Evolutionary conservation across 2,888 invertebrate species (phyloP).

Genomic region (Mystacides longicornis): DNA sequence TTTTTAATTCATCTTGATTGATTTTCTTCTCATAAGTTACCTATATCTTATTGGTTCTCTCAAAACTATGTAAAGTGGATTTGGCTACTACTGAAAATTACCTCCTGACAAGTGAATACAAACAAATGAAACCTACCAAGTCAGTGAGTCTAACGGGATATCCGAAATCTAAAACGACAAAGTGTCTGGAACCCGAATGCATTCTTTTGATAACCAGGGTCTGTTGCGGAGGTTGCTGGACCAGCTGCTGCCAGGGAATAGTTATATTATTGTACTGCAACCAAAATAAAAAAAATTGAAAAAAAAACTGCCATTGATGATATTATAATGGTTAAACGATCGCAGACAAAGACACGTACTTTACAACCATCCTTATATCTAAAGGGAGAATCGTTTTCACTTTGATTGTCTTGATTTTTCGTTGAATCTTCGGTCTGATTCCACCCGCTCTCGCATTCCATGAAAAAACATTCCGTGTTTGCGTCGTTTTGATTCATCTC

Average conservation of each 20-base stretch:
- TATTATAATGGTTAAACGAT: too few relatives aligned
- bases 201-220: slow-evolving; percentile 85
- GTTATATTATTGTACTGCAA: slow-evolving; percentile 19
- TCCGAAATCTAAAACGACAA: slow-evolving; percentile 88
- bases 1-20: too few relatives aligned
- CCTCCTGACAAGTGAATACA: background rate
- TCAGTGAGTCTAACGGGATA: slow-evolving; percentile 81
- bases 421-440: slow-evolving; percentile 13
- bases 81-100: too few relatives aligned
- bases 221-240: slow-evolving; percentile 76
- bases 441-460: slow-evolving; percentile 39
- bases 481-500: slow-evolving; percentile 22
- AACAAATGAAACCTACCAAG: slow-evolving; percentile 40
- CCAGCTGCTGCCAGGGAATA: slow-evolving; percentile 69
- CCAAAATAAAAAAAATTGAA: too few relatives aligned
- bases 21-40: too few relatives aligned
- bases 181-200: slow-evolving; percentile 89
- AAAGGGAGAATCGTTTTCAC: slow-evolving; percentile 15
- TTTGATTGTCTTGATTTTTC: slow-evolving; percentile 7
- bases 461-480: slow-evolving; percentile 30
- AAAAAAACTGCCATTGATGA: too few relatives aligned
- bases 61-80: background rate
- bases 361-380: slow-evolving; percentile 21
- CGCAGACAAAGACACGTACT: slow-evolving; percentile 1
- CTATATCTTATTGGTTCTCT: background rate